Percentiles rank a stretch among this genome's conserved stretches.
Conservation (phyloP, 35 echinoderm and acorn worm species). For the Chiridota heheva region DNA sequence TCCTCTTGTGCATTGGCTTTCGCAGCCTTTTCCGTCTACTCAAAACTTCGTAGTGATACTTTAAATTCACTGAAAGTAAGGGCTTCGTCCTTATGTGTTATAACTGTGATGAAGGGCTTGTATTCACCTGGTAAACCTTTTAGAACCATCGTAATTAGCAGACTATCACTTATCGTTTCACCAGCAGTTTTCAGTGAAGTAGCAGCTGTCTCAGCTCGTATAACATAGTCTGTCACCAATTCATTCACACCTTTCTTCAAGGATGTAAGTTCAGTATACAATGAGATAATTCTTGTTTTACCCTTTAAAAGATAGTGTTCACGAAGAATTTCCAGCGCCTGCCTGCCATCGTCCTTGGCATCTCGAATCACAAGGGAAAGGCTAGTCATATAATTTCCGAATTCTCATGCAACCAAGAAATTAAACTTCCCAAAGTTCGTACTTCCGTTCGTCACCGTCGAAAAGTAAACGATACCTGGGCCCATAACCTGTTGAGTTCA, state of each 20-base stretch:
- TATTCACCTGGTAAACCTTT: constrained; percentile 21
- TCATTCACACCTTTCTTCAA: constrained; percentile 6
- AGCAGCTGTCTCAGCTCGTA: constrained; percentile 34
- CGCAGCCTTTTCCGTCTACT: constrained; percentile 17
- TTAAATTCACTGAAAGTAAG: constrained; percentile 32
- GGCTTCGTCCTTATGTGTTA: not conserved
- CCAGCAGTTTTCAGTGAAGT: constrained; percentile 3
- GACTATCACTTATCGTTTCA: constrained; percentile 16
- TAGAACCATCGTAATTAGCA: constrained; percentile 36
- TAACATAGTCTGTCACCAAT: constrained; percentile 38
- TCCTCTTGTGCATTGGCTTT: not conserved
- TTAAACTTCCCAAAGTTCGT: constrained; percentile 36
- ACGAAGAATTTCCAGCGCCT: constrained; percentile 27
- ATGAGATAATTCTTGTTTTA: constrained; percentile 7
- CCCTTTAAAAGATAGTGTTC: constrained; percentile 22
- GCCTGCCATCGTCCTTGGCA: constrained; percentile 32
- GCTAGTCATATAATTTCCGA: constrained; percentile 6
- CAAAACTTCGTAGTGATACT: constrained; percentile 4
- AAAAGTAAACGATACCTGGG: constrained; percentile 31
- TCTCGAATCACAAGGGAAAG: constrained; percentile 39
- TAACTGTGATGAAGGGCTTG: constrained; percentile 20
- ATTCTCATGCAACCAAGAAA: constrained; percentile 27
- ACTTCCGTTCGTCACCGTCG: constrained; percentile 22
- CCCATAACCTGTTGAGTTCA: constrained; percentile 59
- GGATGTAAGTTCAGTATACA: constrained; percentile 51